These are phyloP conservation scores for Mustela lutreola DNA, from an alignment of 2,113 vertebrate species.

Conservation along the genomic window DNA sequence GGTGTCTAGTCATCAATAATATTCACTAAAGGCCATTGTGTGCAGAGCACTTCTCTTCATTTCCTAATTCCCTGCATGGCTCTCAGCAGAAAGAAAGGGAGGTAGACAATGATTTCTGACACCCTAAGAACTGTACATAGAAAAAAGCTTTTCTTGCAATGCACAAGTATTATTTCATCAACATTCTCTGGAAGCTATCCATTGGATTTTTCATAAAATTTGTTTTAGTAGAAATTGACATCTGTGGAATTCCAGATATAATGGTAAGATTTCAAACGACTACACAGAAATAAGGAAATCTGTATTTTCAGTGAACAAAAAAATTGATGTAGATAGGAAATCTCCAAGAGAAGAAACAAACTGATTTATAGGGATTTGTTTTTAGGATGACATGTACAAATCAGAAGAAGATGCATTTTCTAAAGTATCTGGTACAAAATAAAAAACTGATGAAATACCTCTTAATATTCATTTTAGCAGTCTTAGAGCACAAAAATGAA, in stretches of 20 bases:
- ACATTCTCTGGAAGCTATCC: background rate
- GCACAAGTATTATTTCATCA: slow-evolving; percentile 27
- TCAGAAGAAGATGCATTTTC: background rate
- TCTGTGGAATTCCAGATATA: background rate
- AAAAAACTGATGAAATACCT: background rate
- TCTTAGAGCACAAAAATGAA: background rate
- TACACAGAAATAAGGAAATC: background rate
- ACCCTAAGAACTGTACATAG: slow-evolving; percentile 36
- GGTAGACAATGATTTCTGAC: slow-evolving; percentile 62
- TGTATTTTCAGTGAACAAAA: background rate
- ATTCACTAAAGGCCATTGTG: slow-evolving; percentile 72
- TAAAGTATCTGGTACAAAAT: background rate
- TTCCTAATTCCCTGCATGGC: slow-evolving; percentile 65
- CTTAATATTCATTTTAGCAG: background rate
- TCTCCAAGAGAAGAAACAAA: slow-evolving; percentile 10
- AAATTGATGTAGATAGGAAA: background rate
- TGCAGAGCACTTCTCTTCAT: slow-evolving; percentile 41
- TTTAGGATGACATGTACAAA: background rate
- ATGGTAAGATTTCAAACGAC: slow-evolving; percentile 33
- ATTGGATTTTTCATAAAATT: slow-evolving; percentile 28
- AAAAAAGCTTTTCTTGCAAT: slow-evolving; percentile 9
- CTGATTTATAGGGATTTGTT: background rate
- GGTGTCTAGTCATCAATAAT: slow-evolving; percentile 78
- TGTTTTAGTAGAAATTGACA: slow-evolving; percentile 20
- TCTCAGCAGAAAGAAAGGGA: slow-evolving; percentile 51